A percentile compares a stretch with the other conserved stretches of the same genome.
Conservation (phyloP, 2,888 invertebrate genomes). For the Trichacis sp. region DNA sequence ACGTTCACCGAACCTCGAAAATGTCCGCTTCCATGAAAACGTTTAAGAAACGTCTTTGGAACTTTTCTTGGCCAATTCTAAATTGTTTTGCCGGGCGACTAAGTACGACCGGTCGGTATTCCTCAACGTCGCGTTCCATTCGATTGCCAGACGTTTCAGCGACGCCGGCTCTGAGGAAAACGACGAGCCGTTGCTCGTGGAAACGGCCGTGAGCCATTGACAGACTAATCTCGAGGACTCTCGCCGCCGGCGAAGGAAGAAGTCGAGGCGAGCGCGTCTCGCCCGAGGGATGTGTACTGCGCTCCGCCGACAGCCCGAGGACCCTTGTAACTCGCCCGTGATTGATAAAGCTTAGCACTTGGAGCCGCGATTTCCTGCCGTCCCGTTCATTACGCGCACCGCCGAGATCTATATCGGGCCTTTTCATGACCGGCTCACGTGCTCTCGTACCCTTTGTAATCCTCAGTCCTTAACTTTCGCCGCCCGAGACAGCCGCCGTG, state of each 20-base stretch:
- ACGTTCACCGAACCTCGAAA: too few relatives aligned
- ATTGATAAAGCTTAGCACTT: slow-evolving; percentile 17
- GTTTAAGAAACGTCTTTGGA: too few relatives aligned
- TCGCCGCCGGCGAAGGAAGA: too few relatives aligned
- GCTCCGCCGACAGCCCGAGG: neutral
- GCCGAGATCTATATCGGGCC: slow-evolving; percentile 13
- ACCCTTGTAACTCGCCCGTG: slow-evolving; percentile 17
- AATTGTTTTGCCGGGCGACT: too few relatives aligned
- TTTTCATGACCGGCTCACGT: neutral
- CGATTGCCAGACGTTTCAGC: too few relatives aligned
- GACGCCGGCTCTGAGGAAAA: too few relatives aligned
- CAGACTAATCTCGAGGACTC: slow-evolving; percentile 10
- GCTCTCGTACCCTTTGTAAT: slow-evolving; percentile 3
- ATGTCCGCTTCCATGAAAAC: too few relatives aligned
- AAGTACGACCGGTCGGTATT: too few relatives aligned
- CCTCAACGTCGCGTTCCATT: too few relatives aligned
- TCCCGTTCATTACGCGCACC: slow-evolving; percentile 8
- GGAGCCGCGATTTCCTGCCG: slow-evolving; percentile 14
- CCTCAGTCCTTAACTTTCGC: neutral
- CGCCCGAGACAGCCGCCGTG: neutral
- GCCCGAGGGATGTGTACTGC: slow-evolving; percentile 3
- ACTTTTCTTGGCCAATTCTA: too few relatives aligned
- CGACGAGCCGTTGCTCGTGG: neutral
- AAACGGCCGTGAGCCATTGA: slow-evolving; percentile 24
- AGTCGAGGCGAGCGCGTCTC: slow-evolving; percentile 3